These are phyloP conservation scores for Capreolus pygargus DNA, from an alignment of 2,113 vertebrate species.

Conservation along the genomic window DNA sequence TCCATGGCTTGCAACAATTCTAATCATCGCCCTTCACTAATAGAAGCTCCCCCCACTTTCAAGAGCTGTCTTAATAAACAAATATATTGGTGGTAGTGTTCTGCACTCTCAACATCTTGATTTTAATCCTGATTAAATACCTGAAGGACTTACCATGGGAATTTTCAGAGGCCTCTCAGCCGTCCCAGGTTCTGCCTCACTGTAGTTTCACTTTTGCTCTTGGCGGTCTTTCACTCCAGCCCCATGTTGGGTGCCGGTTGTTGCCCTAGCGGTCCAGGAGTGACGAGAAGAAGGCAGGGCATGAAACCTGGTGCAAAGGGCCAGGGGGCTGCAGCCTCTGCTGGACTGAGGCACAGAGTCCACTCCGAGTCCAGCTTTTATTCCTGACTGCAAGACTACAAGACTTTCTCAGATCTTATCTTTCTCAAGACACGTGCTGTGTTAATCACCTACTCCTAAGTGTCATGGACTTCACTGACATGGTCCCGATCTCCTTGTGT, in stretches of 20 bases:
- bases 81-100: neutral
- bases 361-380: neutral
- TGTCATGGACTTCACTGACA: fast-evolving
- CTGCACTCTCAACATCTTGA: neutral
- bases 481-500: neutral
- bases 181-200: fast-evolving
- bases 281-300: fast-evolving
- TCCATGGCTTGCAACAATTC: neutral
- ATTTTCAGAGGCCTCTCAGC: neutral
- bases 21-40: neutral
- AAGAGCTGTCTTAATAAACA: neutral
- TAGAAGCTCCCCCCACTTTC: neutral
- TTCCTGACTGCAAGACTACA: neutral
- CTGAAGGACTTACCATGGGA: neutral
- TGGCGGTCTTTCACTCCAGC: neutral
- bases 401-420: neutral
- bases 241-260: neutral
- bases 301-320: neutral
- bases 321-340: fast-evolving
- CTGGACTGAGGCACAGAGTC: neutral
- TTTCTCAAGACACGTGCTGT: neutral
- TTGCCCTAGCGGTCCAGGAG: neutral
- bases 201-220: neutral
- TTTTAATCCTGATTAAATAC: neutral
- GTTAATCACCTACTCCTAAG: fast-evolving